Base-by-base conservation (phyloP, 2,113 vertebrate species). In the zebrafish (Danio rerio) region DNA sequence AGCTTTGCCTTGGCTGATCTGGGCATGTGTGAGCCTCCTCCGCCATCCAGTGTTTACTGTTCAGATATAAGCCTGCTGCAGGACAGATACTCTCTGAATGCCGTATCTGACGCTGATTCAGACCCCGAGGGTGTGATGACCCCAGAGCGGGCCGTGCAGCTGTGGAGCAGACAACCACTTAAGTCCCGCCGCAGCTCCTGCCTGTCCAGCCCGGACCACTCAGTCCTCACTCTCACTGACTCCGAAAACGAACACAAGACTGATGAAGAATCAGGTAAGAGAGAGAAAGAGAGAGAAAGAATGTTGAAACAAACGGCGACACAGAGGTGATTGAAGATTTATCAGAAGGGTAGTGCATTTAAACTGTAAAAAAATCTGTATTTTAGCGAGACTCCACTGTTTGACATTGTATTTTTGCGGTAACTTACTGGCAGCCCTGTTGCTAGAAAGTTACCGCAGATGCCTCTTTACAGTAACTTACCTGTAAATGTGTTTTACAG, bases 171-270 rank as follows among this genome's bases (percentile, higher is more conserved):
- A 6, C 84, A 81, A 80, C 93, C 92, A 18, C 90, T 95, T 73
- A 96, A 95, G 73, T 96, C 95, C 83, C 90, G 93, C 71, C 90
- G 94, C 58, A 96, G 95, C 72, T 97, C 95, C 0, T 94, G 95
- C 9, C 93, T 96, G 8, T 96, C 95, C 16, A 96, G 95, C 83
- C 94, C 95, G 0, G 95, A 96, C 81, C 96, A 97, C 88, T 97
- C 96, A 0, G 96, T 95, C 0, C 94, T 97, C 63, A 97, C 96
- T 0, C 92, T 97, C 68, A 97, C 96, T 0, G 96, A 97, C 87
- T 97, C 96, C 2, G 96, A 97, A 89, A 96, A 96, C 40, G 96
- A 97, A 2, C 95, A 95, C 66, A 95, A 96, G 90, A 95, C 95
- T 0, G 95, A 96, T 16, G 94, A 97, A 55, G 95, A 96, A 69